Conservation (phyloP, 1,140 invertebrate genomes). For the Calycopis cecrops region DNA sequence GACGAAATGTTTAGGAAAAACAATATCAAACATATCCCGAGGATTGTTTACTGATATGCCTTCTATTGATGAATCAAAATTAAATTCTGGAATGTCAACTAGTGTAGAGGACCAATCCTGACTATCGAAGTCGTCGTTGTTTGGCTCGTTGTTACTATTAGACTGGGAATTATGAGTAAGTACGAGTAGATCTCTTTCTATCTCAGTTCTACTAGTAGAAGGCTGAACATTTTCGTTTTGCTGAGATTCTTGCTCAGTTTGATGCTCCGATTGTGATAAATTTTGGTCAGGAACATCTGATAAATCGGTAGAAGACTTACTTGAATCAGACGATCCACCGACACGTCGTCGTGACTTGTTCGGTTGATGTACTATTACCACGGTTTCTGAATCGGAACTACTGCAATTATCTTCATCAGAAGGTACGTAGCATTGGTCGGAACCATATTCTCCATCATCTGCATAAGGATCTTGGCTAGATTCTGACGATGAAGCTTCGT, state of each 20-base stretch:
- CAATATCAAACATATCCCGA: constrained; percentile 13
- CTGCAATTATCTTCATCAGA: constrained; percentile 16
- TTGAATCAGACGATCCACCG: constrained; percentile 13
- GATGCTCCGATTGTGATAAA: constrained; percentile 12
- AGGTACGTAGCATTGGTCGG: constrained; percentile 6
- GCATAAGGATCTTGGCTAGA: constrained; percentile 17
- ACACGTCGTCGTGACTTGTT: constrained; percentile 15
- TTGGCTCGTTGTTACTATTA: not conserved
- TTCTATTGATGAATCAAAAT: constrained; percentile 17
- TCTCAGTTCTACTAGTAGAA: constrained; percentile 12
- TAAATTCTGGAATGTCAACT: constrained; percentile 14
- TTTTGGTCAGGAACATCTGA: constrained; percentile 13
- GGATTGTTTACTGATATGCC: constrained; percentile 18
- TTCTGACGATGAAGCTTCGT: constrained; percentile 10
- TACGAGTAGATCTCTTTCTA: constrained; percentile 13
- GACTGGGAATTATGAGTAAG: constrained; percentile 12
- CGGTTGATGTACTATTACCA: constrained; percentile 20
- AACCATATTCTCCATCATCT: constrained; percentile 14
- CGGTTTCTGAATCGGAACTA: constrained; percentile 21
- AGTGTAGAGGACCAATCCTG: constrained; percentile 15
- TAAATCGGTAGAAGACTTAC: constrained; percentile 14
- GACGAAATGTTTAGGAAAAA: too few relatives aligned
- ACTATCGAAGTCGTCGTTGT: constrained; percentile 13
- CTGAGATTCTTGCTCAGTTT: constrained; percentile 3
- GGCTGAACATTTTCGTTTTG: constrained; percentile 10